Evolutionary conservation across 2,888 invertebrate genomes (phyloP), one percentile per base, ranked within the genome.

Genomic region (Steinernema hermaphroditum): DNA sequence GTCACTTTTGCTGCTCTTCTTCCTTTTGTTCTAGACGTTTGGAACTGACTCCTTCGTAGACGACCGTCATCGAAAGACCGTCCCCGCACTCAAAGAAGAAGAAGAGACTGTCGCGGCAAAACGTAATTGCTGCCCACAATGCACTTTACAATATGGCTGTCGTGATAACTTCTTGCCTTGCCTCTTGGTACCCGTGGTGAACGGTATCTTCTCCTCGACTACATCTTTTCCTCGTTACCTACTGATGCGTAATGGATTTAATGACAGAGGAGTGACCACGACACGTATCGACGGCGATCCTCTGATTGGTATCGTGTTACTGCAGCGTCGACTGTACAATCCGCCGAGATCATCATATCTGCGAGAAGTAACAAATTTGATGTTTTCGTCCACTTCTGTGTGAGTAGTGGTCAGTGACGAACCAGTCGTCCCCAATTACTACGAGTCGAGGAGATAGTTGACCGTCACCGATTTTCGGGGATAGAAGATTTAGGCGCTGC

Each of bases 101-200:
- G n/a, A 50, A 50, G 22, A 22, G 19, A 50, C 50, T 24, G 24
- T 22, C 50, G 24, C 22, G 12, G 50, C 24, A 19, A 46, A 50
- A 50, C 50, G 50, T 50, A 50, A 50, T 50, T 50, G 62, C 62
- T 62, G 27, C 27, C 32, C 32, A 62, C 62, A 32, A 32, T 62
- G 62, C 62, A 62, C 62, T 62, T 62, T 62, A 62, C 62, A 62
- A 62, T 62, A 62, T 32, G 62, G n/a, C n/a, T 62, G 27, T 62
- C 62, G 27, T 62, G 62, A 19, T 62, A 29, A 32, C 29, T 32
- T 29, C 32, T 50, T 22, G 12, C 22, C 12, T 22, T 22, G 12
- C 22, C 12, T 22, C 12, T 37, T 37, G 37, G 37, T 22, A 24
- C 22, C 32, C 32, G 32, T 32, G 32, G 19, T 16, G 62, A 32